Evolutionary conservation across 2,113 vertebrate genomes (phyloP), one percentile per base, ranked within the genome.

Genomic region (Hypanus sabinus): DNA sequence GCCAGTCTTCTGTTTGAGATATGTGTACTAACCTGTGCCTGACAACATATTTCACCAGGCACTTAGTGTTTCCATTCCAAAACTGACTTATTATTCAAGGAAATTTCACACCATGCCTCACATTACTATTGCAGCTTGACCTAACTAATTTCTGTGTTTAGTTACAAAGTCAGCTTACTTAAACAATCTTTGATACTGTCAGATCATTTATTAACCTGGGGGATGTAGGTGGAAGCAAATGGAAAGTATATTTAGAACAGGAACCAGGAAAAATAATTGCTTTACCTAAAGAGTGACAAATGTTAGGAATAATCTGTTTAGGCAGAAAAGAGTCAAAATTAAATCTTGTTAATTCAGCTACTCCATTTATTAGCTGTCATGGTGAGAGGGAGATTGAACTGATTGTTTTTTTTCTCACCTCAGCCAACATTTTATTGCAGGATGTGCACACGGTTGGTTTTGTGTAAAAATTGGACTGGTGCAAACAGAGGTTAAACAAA

Each of bases 201-300:
- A 60, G 55, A 30, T 30, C 12, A 90, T 65, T 90, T 68, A 90
- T 90, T 68, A 33, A 65, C 16, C 12, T n/a, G 62, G n/a, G 9
- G 14, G 60, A 5, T 88, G n/a, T 33, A 65, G 65, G 62, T 65
- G 85, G 57, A 90, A 90, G 65, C 60, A n/a, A n/a, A 88, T 88
- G 81, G 55, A 85, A 87, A 62, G 55, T 68, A 90, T 16, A 90
- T 90, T 90, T 33, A 33, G 60, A 83, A 83, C 80, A 83, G 38
- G 22, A 55, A 57, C 22, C 22, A 55, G 24, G 18, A 79, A 83
- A 22, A 83, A 55, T 55, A 83, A 55, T 83, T 83, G 38, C 38
- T 27, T 83, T 62, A 30, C 20, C 55, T 24, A 8, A 83, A 83
- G 5, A 55, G 80, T 55, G 38, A 55, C 38, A 62, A 87, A 62